Percentiles rank a stretch among this genome's conserved stretches.
Conservation (phyloP, 2,888 invertebrate species). For the Deilephila porcellus region DNA sequence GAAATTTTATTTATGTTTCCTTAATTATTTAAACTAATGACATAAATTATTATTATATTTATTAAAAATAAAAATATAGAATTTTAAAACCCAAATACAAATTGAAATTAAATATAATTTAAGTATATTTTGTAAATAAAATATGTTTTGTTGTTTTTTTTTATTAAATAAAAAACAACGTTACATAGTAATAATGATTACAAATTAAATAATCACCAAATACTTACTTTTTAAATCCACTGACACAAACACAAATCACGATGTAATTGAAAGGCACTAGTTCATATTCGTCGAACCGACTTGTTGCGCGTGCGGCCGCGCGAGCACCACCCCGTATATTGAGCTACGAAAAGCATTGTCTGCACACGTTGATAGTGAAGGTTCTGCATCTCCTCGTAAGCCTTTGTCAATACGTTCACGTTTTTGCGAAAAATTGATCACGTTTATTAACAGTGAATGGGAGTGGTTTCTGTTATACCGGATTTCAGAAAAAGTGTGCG, state of each 20-base stretch:
- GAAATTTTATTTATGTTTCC: no score
- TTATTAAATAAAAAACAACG: no score
- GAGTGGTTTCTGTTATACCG: no score
- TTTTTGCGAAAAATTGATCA: neutral
- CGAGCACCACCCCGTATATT: slow-evolving; percentile 1
- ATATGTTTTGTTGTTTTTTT: no score
- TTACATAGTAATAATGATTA: no score
- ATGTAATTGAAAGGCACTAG: neutral
- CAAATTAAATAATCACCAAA: neutral
- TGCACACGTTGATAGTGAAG: slow-evolving; percentile 3
- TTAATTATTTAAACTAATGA: no score
- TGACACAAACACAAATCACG: slow-evolving; percentile 3
- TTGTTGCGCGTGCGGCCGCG: slow-evolving; percentile 11
- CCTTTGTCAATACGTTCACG: neutral
- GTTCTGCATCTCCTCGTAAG: neutral
- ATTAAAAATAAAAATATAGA: no score
- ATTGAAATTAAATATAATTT: no score
- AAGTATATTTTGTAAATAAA: no score
- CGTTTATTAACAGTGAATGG: neutral
- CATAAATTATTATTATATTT: no score
- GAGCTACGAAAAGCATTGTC: slow-evolving; percentile 24
- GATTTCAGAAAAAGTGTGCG: no score
- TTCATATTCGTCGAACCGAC: neutral
- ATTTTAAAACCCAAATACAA: no score
- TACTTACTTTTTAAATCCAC: slow-evolving; percentile 16